Percentiles rank a stretch among this genome's conserved stretches.
Evolutionary conservation across 2,797 vertebrate genomes (phyloP).

Genomic region (Acropternis orthonyx): DNA sequence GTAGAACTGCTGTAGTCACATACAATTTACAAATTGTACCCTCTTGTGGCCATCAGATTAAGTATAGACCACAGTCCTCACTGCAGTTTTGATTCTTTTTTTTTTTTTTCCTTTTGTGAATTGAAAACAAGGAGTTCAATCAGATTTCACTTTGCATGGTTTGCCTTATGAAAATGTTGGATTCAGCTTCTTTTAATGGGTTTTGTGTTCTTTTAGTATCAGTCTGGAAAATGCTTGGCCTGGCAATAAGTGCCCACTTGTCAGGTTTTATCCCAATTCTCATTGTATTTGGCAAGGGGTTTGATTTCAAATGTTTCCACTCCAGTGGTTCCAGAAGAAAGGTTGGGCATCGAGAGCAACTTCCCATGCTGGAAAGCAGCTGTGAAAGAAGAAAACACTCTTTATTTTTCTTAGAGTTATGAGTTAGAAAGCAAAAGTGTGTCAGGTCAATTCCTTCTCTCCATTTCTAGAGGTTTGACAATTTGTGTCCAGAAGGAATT

Average conservation of each 20-base stretch:
- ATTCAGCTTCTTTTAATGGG: neutral
- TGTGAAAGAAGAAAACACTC: neutral
- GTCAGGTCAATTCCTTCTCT: neutral
- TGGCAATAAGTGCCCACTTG: neutral
- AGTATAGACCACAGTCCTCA: neutral
- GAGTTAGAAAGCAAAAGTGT: neutral
- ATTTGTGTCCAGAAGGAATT: neutral
- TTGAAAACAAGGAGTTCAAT: neutral
- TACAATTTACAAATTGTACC: conserved; percentile 30
- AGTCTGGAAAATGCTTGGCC: neutral
- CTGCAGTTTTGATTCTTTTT: neutral
- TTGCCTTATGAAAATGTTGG: neutral
- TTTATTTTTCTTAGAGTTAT: neutral
- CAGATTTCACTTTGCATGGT: neutral
- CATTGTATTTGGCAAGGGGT: neutral
- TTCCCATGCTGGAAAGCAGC: neutral
- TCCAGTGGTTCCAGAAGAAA: neutral
- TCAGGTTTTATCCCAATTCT: neutral
- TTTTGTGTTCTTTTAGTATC: neutral
- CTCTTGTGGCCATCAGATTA: conserved; percentile 33
- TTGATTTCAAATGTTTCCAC: neutral
- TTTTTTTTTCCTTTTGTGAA: neutral
- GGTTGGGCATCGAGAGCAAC: neutral
- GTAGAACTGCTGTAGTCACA: rapidly evolving
- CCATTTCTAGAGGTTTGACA: neutral